Evolutionary conservation across 2,113 vertebrate genomes (phyloP).

Genomic region (Procavia capensis): DNA sequence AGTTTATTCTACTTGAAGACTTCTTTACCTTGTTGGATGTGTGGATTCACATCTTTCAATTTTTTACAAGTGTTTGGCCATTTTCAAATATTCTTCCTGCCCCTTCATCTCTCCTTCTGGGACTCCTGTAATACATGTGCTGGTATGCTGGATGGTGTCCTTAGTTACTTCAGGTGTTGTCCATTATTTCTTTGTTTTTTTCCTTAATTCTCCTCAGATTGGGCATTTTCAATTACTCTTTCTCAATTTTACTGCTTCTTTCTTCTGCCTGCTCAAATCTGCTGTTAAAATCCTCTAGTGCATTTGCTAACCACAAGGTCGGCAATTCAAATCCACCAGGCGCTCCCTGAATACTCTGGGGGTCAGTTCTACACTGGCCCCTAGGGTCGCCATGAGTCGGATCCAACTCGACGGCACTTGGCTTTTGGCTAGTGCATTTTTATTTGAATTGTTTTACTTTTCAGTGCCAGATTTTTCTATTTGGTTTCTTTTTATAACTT

Average conservation of each 20-base stretch:
- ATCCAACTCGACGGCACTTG: too few relatives aligned
- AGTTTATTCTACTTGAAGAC: too few relatives aligned
- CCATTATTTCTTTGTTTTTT: background rate
- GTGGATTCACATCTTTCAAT: too few relatives aligned
- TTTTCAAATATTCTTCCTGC: too few relatives aligned
- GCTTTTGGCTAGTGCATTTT: background rate
- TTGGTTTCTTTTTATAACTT: background rate
- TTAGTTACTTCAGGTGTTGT: background rate
- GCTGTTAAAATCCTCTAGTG: background rate
- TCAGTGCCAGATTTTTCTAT: background rate
- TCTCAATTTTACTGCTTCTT: background rate
- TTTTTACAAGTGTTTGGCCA: too few relatives aligned
- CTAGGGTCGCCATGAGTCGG: too few relatives aligned
- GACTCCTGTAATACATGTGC: background rate
- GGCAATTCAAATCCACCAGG: too few relatives aligned
- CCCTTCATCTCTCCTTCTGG: background rate
- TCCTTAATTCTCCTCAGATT: background rate
- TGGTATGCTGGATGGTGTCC: background rate
- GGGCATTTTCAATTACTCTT: background rate
- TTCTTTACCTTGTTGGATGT: too few relatives aligned
- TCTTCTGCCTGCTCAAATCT: background rate
- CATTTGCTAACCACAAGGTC: too few relatives aligned
- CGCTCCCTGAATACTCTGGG: too few relatives aligned
- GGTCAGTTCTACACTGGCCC: too few relatives aligned
- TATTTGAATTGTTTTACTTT: background rate